Conservation (phyloP, 2,113 vertebrate genomes). For the Benitochromis conjunctus region DNA sequence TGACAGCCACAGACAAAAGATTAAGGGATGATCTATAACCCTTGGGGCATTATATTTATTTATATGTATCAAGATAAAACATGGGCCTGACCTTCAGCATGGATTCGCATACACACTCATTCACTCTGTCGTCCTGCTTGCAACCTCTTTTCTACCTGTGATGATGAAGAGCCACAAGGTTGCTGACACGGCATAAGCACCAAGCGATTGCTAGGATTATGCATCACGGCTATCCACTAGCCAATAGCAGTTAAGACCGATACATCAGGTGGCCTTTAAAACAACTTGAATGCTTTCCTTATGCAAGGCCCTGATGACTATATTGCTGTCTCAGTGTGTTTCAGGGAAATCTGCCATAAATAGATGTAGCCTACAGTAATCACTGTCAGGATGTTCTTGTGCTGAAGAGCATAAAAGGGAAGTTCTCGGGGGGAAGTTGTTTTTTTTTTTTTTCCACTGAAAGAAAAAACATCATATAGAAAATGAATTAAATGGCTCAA, state of each 20-base stretch:
- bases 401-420: background rate
- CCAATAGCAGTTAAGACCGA: conserved; percentile 46
- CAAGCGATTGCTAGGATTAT: conserved; percentile 60
- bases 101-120: background rate
- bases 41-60: background rate
- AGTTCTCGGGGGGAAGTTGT: background rate
- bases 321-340: background rate
- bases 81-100: conserved; percentile 12
- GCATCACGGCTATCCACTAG: conserved; percentile 3
- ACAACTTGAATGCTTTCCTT: background rate
- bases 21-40: background rate
- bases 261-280: conserved; percentile 48
- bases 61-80: background rate
- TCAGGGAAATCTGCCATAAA: background rate
- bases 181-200: conserved; percentile 62
- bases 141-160: conserved; percentile 16
- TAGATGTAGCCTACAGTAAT: background rate
- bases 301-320: background rate
- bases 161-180: conserved; percentile 46
- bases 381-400: background rate
- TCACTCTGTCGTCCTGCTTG: background rate
- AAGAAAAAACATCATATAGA: background rate
- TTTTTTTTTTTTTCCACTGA: background rate
- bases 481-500: background rate
- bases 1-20: background rate